These are phyloP conservation scores for Galerucella nymphaeae DNA, from an alignment of 2,888 invertebrate species.

Conservation along the genomic window DNA sequence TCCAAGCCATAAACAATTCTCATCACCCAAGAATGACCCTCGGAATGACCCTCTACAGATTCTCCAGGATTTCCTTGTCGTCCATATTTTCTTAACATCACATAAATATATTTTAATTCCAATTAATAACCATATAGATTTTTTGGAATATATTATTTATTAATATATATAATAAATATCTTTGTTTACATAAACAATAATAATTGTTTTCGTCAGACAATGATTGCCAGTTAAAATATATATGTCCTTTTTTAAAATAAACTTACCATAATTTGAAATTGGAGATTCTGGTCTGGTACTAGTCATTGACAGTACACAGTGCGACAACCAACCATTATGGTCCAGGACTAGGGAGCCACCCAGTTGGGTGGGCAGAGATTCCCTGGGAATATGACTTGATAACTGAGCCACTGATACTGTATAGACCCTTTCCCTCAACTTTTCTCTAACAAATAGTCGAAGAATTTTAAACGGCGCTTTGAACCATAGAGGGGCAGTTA, in stretches of 20 bases:
- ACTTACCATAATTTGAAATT: constrained; percentile 59
- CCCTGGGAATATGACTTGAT: constrained; percentile 87
- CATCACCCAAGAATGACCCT: too few species aligned
- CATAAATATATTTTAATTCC: too few species aligned
- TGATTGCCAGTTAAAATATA: too few species aligned
- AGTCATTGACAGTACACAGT: constrained; percentile 77
- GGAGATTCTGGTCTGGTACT: constrained; percentile 67
- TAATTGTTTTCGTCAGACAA: not conserved
- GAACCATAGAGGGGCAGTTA: constrained; percentile 98
- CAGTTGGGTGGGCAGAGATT: constrained; percentile 87
- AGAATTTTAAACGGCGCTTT: constrained; percentile 97
- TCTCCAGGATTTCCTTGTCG: too few species aligned
- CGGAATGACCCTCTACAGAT: too few species aligned
- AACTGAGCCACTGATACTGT: constrained; percentile 93
- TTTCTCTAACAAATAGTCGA: constrained; percentile 93
- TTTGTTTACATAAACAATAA: too few species aligned
- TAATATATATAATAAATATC: too few species aligned
- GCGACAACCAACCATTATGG: constrained; percentile 89
- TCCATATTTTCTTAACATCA: too few species aligned
- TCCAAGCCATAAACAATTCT: too few species aligned
- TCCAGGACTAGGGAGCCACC: constrained; percentile 89
- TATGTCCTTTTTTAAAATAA: not conserved
- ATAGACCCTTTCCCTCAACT: constrained; percentile 93
- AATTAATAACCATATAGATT: too few species aligned
- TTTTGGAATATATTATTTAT: too few species aligned